Base-by-base conservation (phyloP, 2,888 invertebrate genomes). In the Diarsia dahlii region DNA sequence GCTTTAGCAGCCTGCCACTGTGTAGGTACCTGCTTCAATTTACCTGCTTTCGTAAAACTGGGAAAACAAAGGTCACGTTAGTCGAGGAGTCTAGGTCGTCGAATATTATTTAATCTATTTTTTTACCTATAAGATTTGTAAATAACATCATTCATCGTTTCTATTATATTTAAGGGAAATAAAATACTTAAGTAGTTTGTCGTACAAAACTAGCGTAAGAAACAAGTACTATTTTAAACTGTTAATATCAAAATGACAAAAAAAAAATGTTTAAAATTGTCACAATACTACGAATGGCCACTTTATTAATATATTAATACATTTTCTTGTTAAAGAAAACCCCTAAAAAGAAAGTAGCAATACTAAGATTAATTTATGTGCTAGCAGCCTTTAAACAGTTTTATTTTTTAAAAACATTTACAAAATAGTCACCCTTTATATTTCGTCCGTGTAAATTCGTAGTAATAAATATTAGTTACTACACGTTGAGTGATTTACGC, bases 401-500 rank as follows among this genome's bases (percentile, higher is more conserved):
- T 60, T 54, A 28, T 65, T 74, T 69, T 66, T 60, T 12, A n/a
- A 39, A 68, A 48, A 48, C n/a, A 46, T 64, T 50, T 18, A 54
- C 23, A 20, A 54, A 54, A 62, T 69, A 23, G 13, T 34, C 46
- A 20, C 20, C 39, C 48, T 48, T 39, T 45, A 54, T 12, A 39
- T 39, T n/a, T 45, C 15, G 34, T 28, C 50, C 34, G 58, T 66
- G 63, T 70, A 67, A 64, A 66, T 63, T 62, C n/a, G 3, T 13
- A 54, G 62, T 72, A 78, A 81, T 83, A 81, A 68, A 81, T 74
- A 46, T 68, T 60, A 64, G 65, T 71, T 63, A 52, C 45, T 70
- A 62, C 74, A 65, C 48, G 39, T 71, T 58, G 75, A 84, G 75
- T 84, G 71, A 82, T 82, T 82, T 84, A 82, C 52, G 68, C 12